Evolutionary conservation across 1,140 invertebrate species (phyloP).

Genomic region (Dreissena rostriformis): DNA sequence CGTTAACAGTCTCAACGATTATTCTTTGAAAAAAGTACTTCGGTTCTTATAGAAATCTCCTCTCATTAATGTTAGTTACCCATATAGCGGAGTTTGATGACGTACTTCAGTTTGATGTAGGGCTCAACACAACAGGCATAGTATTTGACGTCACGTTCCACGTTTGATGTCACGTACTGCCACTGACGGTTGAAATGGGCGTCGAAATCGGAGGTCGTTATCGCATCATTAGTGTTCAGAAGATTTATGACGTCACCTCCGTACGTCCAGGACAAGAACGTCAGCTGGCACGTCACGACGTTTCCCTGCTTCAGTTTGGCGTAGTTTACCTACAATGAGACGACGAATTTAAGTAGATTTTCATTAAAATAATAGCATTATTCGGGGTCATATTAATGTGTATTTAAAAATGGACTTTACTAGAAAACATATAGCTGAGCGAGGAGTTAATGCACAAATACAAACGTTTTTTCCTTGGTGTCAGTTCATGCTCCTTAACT

Average conservation of each 20-base stretch:
- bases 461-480: no score
- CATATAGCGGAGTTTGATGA: neutral
- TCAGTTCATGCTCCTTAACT: no score
- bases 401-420: no score
- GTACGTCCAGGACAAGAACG: neutral
- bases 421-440: no score
- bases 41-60: no score
- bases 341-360: neutral
- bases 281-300: neutral
- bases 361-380: no score
- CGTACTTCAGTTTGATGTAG: neutral
- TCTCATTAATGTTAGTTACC: no score
- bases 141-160: neutral
- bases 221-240: neutral
- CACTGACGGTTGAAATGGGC: neutral
- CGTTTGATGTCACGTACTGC: neutral
- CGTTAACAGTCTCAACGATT: no score
- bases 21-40: no score
- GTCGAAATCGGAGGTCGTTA: constrained; percentile 6
- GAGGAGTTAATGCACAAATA: no score
- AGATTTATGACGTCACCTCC: neutral
- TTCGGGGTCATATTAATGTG: no score
- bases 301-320: neutral
- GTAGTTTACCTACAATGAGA: neutral
- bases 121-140: constrained; percentile 15